These are phyloP conservation scores for Pseudomyrmex concolor DNA, from an alignment of 1,140 invertebrate genomes.

Conservation along the genomic window DNA sequence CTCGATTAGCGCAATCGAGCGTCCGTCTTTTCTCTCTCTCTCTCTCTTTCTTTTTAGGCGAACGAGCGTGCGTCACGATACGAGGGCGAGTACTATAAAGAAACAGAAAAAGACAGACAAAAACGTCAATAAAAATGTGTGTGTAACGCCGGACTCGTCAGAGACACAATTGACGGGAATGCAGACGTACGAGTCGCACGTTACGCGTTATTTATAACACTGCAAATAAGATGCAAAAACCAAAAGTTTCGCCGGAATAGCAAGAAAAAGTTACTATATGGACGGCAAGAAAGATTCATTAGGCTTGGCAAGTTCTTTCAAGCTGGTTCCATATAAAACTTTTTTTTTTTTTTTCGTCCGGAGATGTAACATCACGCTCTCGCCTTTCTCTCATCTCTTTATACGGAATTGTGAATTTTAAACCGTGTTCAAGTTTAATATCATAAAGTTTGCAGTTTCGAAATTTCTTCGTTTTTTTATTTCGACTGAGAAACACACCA, in stretches of 20 bases:
- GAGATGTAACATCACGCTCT: constrained; percentile 39
- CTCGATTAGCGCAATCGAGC: constrained; percentile 77
- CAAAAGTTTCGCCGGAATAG: too few species aligned
- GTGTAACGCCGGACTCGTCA: constrained; percentile 4
- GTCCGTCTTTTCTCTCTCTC: background rate
- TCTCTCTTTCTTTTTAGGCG: background rate
- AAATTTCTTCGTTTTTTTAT: too few species aligned
- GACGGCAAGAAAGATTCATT: too few species aligned
- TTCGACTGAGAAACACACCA: too few species aligned
- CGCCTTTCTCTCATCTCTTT: background rate
- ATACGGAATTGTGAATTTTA: too few species aligned
- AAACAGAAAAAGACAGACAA: background rate
- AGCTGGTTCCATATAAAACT: too few species aligned
- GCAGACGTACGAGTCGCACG: constrained; percentile 8
- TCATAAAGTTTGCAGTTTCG: too few species aligned
- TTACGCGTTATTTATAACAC: constrained; percentile 53
- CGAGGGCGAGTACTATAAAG: background rate
- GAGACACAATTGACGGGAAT: constrained; percentile 35
- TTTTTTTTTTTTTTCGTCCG: too few species aligned
- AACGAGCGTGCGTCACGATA: constrained; percentile 42
- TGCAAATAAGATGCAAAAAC: background rate
- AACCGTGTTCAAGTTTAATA: too few species aligned
- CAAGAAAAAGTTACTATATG: too few species aligned
- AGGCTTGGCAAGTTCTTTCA: too few species aligned
- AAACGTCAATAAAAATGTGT: constrained; percentile 40